Conservation (phyloP, 2,113 vertebrate genomes). For the Jaculus jaculus region DNA sequence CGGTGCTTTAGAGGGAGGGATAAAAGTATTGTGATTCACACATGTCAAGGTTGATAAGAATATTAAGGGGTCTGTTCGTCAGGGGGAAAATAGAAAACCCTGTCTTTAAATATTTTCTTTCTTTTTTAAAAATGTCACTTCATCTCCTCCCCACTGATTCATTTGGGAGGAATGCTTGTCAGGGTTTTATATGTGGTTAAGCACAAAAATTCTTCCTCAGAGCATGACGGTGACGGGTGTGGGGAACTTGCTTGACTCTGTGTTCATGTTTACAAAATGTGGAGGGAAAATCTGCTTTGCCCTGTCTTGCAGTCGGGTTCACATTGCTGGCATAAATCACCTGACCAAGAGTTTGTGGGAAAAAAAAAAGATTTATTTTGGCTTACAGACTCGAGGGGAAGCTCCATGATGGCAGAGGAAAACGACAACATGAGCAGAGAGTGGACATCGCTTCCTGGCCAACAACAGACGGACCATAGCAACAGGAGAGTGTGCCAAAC, state of each 20-base stretch:
- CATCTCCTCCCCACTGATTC: background rate
- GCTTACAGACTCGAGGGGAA: too few relatives aligned
- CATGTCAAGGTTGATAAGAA: background rate
- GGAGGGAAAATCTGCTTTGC: background rate
- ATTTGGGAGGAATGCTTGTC: background rate
- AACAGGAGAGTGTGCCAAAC: too few relatives aligned
- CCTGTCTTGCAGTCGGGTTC: too few relatives aligned
- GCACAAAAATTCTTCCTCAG: background rate
- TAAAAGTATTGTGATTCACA: background rate
- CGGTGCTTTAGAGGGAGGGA: background rate
- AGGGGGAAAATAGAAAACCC: background rate
- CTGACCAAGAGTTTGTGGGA: too few relatives aligned
- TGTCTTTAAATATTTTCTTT: slow-evolving; percentile 2
- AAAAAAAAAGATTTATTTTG: too few relatives aligned
- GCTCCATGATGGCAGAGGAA: too few relatives aligned
- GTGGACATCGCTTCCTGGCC: too few relatives aligned
- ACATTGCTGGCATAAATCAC: too few relatives aligned
- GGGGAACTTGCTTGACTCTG: background rate
- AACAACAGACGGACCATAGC: too few relatives aligned
- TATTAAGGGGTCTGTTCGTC: slow-evolving; percentile 9
- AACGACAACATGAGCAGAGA: too few relatives aligned
- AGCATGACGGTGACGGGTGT: background rate
- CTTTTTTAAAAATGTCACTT: background rate
- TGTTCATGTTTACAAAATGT: background rate
- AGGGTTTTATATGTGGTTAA: background rate